phyloP scores from a whole-genome alignment of 2,888 invertebrate genomes.

The Nomada hirtipes region DNA sequence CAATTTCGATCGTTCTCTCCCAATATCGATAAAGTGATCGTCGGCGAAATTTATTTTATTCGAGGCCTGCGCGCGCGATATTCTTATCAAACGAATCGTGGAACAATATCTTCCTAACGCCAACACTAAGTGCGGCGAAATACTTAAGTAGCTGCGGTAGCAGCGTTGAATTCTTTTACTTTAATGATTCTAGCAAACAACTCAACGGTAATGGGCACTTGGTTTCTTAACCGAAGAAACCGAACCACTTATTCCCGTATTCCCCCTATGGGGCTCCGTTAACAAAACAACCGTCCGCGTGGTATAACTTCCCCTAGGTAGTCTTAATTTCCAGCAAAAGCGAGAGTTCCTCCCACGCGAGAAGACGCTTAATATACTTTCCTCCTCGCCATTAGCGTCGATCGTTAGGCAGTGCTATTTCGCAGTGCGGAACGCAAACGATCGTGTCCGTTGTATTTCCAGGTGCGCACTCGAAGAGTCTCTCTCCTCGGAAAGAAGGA shows the following conservation, averaged over 20 bases:
- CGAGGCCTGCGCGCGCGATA: too few relatives aligned
- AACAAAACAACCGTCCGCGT: background rate
- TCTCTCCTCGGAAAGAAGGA: background rate
- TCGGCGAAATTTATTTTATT: too few relatives aligned
- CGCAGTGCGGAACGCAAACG: constrained; percentile 54
- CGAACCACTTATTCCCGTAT: background rate
- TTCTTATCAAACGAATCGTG: too few relatives aligned
- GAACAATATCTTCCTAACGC: too few relatives aligned
- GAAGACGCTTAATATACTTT: constrained; percentile 60
- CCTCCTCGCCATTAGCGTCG: constrained; percentile 65
- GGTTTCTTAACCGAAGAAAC: background rate
- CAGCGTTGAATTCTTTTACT: too few relatives aligned
- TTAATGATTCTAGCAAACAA: too few relatives aligned
- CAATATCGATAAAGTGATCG: too few relatives aligned
- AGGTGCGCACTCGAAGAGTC: background rate
- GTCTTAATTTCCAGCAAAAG: constrained; percentile 56
- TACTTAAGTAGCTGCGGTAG: too few relatives aligned
- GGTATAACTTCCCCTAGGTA: constrained; percentile 36
- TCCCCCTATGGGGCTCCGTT: background rate
- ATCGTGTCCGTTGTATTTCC: constrained; percentile 50
- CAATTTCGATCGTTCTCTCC: too few relatives aligned
- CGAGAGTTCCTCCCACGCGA: constrained; percentile 64
- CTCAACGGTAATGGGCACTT: too few relatives aligned
- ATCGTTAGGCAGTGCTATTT: constrained; percentile 63
- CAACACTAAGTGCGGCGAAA: too few relatives aligned